Base-by-base conservation (phyloP, 2,888 invertebrate genomes). In the Creontiades dilutus region DNA sequence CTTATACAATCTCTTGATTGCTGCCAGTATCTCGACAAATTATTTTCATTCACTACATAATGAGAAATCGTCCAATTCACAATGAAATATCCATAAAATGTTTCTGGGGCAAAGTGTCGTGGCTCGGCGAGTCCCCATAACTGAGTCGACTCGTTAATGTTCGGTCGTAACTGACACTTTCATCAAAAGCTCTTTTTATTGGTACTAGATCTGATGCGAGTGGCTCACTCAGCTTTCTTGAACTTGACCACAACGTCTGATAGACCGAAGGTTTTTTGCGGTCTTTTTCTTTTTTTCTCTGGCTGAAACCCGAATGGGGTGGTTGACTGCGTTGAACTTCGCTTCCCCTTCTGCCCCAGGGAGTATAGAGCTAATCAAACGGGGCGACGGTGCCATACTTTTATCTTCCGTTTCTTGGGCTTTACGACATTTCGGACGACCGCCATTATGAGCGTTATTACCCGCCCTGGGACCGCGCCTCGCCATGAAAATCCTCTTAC, bases 361-460 rank as follows among this genome's bases (percentile, higher is more conserved):
- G 68, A 68, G 37, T 37, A 19, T 23, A 68, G 68, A 68, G 23
- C 19, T 68, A 68, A 68, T 68, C 68, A 68, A 68, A 68, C 19
- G 68, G 27, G 23, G 68, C 68, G 23, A 19, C 9, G 68, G 27
- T 23, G 23, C 23, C 68, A 68, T 68, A 68, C 68, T 68, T 68
- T 19, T 61, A 23, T 68, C 68, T 23, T 0, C 23, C 19, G 68
- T 68, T 68, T 23, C 27, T 23, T 9, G 68, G 68, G 23, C 68
- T 68, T 68, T 68, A 68, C 27, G 68, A 23, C 68, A 23, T 19
- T 68, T 68, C 68, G 23, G 23, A 68, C 23, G 68, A 68, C 68
- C 68, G 23, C 23, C 68, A 23, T 68, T 68, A 68, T 68, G 12
- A 68, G 68, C 68, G 68, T 68, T 68, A 68, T 68, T 68, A 68